Conservation (phyloP, 2,113 vertebrate species). For the Agapornis roseicollis region DNA sequence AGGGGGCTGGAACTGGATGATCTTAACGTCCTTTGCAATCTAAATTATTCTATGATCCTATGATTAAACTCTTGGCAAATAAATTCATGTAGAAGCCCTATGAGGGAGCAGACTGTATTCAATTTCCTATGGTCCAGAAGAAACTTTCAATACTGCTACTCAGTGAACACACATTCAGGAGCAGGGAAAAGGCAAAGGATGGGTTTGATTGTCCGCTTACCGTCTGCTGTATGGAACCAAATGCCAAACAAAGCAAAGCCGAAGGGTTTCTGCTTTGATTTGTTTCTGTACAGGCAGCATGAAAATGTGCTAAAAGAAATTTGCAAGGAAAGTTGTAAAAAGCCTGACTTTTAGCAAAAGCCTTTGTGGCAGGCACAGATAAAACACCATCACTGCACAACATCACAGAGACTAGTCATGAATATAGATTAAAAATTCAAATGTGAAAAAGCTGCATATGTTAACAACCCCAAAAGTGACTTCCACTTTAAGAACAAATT, state of each 20-base stretch:
- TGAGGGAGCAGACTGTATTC: neutral
- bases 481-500: conserved; percentile 11
- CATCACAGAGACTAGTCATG: neutral
- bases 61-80: neutral
- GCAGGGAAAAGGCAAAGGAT: neutral
- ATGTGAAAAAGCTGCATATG: neutral
- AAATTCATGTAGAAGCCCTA: neutral
- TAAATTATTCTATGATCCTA: neutral
- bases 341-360: neutral
- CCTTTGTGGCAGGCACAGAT: conserved; percentile 43
- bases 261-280: neutral
- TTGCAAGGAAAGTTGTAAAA: neutral
- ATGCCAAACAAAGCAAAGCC: neutral
- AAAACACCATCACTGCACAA: conserved; percentile 5
- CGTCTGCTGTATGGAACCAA: neutral
- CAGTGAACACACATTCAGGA: neutral
- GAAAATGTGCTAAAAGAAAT: neutral
- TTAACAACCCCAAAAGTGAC: conserved; percentile 9
- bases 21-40: neutral
- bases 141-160: neutral
- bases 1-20: neutral
- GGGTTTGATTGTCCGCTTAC: neutral
- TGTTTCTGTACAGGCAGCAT: neutral
- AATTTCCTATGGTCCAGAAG: rapidly evolving
- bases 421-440: conserved; percentile 52